Evolutionary conservation across 23 tunicate species (phyloP), one percentile per base, ranked within the genome.

Genomic region (Trididemnum clinides): DNA sequence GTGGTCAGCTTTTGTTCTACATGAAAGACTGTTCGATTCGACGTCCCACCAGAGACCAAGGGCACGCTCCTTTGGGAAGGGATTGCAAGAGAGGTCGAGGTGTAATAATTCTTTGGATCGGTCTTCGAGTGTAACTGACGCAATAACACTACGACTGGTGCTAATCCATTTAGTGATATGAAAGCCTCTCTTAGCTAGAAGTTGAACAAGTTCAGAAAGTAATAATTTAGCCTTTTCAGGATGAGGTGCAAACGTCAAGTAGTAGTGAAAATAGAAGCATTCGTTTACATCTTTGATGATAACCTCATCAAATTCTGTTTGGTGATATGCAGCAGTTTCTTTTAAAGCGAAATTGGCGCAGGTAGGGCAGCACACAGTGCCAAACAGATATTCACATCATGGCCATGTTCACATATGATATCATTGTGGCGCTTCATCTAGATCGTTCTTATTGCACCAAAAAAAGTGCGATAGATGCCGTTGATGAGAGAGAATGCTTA

Each of bases 181-280:
- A 28, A 88, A 88, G 19, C 92, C 92, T 34, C 87, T 77, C 33
- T 32, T 2, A 31, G 86, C 77, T 20, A 65, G 33, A 20, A 87
- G 26, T 7, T 70, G 7, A 3, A 19, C 12, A 1, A 80, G 57
- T 30, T 87, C 87, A 0, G 37, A 28, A 18, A 87, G 64, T 19
- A 80, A 86, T 21, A 44, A 54, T 23, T 63, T 69, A 0, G 85
- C 91, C 15, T 51, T 35, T 34, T 50, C 27, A 19, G 39, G 39
- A 38, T 23, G 51, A 3, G 70, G 44, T 3, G 72, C 70, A 0
- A 71, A 79, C 19, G 74, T 51, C 28, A 88, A 71, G 78, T 84
- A 82, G 39, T 82, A 83, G 51, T 88, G 83, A 7, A 88, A 83
- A 88, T 88, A 88, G 62, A 88, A 88, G 64, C 80, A 80, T 7